Evolutionary conservation across 1,140 invertebrate species (phyloP).

Genomic region (Gonioctena quinquepunctata): DNA sequence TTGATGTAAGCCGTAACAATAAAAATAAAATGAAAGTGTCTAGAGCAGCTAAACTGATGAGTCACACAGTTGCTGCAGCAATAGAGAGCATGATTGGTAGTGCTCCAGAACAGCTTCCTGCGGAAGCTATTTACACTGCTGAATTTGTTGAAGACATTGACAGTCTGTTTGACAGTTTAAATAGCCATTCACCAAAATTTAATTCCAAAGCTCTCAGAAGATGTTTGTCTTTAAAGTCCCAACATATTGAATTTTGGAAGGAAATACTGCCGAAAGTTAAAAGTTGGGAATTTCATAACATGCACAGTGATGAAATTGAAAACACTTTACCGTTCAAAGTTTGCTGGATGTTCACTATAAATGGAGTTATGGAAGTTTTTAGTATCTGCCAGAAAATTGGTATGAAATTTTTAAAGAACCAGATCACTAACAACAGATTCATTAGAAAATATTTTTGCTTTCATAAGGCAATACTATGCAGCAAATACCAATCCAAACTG

Average conservation of each 20-base stretch:
- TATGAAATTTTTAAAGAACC: conserved; percentile 15
- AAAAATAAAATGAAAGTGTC: conserved; percentile 18
- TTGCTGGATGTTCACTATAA: conserved; percentile 26
- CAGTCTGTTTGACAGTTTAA: conserved; percentile 24
- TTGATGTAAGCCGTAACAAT: neutral
- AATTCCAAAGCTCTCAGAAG: conserved; percentile 16
- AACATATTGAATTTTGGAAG: conserved; percentile 18
- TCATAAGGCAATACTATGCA: conserved; percentile 12
- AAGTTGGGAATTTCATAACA: conserved; percentile 15
- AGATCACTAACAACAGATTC: conserved; percentile 23
- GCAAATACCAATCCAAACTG: conserved; percentile 29
- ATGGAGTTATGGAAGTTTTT: conserved; percentile 11
- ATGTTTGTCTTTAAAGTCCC: conserved; percentile 12
- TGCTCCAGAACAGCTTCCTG: conserved; percentile 12
- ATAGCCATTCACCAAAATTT: conserved; percentile 7
- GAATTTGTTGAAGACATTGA: conserved; percentile 28
- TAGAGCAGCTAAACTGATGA: conserved; percentile 8
- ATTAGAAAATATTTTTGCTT: conserved; percentile 26
- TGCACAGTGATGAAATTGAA: neutral
- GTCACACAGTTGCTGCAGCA: conserved; percentile 2
- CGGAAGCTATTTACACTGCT: conserved; percentile 26
- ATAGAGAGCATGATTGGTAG: conserved; percentile 5
- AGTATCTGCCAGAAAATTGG: conserved; percentile 14
- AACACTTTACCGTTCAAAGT: conserved; percentile 12
- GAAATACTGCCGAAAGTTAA: conserved; percentile 18